These are phyloP conservation scores for Aethes cnicana DNA, from an alignment of 2,888 invertebrate genomes.

Conservation along the genomic window DNA sequence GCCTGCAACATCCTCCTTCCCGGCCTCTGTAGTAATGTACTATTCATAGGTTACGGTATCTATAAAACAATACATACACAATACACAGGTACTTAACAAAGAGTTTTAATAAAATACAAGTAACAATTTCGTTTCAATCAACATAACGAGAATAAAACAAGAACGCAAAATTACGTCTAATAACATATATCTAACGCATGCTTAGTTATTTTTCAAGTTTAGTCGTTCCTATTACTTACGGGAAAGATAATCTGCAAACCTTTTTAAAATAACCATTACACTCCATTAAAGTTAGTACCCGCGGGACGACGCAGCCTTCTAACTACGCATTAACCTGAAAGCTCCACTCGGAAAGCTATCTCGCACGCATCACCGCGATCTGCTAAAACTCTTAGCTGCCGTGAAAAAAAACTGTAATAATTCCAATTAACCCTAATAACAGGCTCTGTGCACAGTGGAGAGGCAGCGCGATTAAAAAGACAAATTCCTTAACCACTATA, in stretches of 20 bases:
- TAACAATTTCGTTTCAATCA: too few species aligned
- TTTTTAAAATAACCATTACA: constrained; percentile 35
- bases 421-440: constrained; percentile 82
- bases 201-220: constrained; percentile 18
- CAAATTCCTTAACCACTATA: constrained; percentile 78
- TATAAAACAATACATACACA: background rate
- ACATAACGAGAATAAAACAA: too few species aligned
- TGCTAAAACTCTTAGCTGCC: constrained; percentile 69
- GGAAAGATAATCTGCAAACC: constrained; percentile 29
- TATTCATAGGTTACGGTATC: too few species aligned
- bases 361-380: constrained; percentile 64
- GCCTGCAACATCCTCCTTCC: too few species aligned
- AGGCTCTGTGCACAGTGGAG: constrained; percentile 64
- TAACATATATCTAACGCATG: constrained; percentile 7
- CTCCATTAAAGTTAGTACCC: constrained; percentile 63
- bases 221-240: constrained; percentile 1
- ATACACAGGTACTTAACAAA: too few species aligned
- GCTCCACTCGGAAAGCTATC: constrained; percentile 62
- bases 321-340: constrained; percentile 73
- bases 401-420: constrained; percentile 76
- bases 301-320: constrained; percentile 51
- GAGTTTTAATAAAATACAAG: too few species aligned
- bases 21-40: too few species aligned
- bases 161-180: too few species aligned
- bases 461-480: constrained; percentile 79